phyloP scores from a whole-genome alignment of 2,888 invertebrate species.

The Gisinianus flammeolus region DNA sequence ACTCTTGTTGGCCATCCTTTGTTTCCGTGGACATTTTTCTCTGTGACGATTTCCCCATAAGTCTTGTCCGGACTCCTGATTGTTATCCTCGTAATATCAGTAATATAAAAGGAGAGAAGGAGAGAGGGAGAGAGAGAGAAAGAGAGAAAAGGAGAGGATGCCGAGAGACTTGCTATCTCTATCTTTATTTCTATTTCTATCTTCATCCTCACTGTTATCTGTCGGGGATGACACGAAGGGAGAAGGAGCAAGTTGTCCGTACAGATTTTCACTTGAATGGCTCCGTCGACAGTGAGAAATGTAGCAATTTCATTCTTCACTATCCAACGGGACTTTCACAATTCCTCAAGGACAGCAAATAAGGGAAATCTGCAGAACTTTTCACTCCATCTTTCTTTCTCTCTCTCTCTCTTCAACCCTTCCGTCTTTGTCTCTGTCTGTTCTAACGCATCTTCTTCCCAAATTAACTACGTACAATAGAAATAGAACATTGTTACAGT shows the following conservation, averaged over 20 bases:
- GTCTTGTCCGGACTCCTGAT: not conserved
- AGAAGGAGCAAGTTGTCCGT: conserved; percentile 22
- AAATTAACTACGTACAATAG: too few species aligned
- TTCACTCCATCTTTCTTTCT: not conserved
- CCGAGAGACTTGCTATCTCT: not conserved
- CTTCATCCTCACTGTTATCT: not conserved
- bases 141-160: not conserved
- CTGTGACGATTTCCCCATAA: too few species aligned
- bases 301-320: conserved; percentile 43
- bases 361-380: conserved; percentile 18
- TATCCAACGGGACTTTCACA: conserved; percentile 16
- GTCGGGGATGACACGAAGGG: not conserved
- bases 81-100: too few species aligned
- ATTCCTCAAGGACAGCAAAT: not conserved
- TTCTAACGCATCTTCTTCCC: too few species aligned
- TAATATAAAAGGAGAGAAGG: not conserved
- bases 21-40: too few species aligned
- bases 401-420: not conserved
- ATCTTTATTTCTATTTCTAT: conserved; percentile 6
- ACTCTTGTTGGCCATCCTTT: too few species aligned
- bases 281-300: conserved; percentile 46
- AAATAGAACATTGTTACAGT: too few species aligned
- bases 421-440: too few species aligned
- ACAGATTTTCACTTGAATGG: conserved; percentile 20
- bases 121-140: not conserved